Conservation (phyloP, 2,113 vertebrate genomes). For the Pampusana beccarii region DNA sequence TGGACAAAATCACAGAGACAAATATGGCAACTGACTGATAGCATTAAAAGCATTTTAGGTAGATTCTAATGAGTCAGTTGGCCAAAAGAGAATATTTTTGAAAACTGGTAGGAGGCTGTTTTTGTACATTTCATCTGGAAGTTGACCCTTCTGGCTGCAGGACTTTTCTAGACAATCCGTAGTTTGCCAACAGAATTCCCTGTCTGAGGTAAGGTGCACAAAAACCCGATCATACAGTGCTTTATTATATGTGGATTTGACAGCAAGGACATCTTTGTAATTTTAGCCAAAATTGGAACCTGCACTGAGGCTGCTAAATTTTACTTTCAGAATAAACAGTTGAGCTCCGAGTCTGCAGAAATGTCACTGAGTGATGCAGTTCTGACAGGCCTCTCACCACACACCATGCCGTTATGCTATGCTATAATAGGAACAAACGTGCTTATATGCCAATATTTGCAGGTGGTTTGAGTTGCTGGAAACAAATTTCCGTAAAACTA, state of each 20-base stretch:
- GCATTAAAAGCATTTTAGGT: neutral
- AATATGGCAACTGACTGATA: neutral
- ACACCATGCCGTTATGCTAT: neutral
- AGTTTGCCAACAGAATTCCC: neutral
- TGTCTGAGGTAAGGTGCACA: neutral
- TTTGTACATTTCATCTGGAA: neutral
- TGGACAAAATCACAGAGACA: neutral
- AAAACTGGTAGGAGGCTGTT: neutral
- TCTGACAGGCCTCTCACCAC: neutral
- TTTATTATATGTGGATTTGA: neutral
- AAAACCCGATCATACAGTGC: neutral
- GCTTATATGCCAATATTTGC: neutral
- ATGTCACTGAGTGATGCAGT: neutral
- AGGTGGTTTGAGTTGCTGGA: neutral
- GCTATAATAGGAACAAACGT: neutral
- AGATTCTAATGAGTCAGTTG: neutral
- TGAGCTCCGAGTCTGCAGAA: neutral
- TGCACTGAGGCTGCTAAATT: neutral
- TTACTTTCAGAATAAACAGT: slow-evolving; percentile 6
- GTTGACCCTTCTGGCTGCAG: neutral
- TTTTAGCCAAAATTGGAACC: neutral
- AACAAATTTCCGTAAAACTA: neutral
- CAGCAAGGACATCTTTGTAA: neutral
- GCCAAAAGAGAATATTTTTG: neutral
- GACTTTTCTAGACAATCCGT: neutral